Conservation (phyloP, 2,797 vertebrate species). For the Nothura maculosa region DNA sequence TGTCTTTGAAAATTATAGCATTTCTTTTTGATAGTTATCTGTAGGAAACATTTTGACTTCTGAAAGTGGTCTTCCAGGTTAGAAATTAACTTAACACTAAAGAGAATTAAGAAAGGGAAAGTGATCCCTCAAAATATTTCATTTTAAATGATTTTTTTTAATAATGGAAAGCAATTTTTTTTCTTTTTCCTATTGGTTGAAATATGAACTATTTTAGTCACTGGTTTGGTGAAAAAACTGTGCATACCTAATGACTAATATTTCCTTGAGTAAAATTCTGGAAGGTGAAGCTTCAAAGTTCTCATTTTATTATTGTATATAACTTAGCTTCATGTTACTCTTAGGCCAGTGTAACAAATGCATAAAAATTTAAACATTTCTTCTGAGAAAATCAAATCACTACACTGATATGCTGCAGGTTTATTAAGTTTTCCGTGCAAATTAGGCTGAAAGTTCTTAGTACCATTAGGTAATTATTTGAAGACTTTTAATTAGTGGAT, state of each 20-base stretch:
- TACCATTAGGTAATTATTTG: neutral
- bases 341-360: neutral
- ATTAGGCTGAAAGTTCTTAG: neutral
- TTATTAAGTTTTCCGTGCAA: neutral
- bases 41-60: conserved; percentile 27
- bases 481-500: neutral
- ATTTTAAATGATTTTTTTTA: neutral
- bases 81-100: neutral
- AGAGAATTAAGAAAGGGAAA: neutral
- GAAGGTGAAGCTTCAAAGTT: neutral
- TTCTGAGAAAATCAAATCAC: neutral
- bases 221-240: neutral
- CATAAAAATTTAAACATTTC: neutral
- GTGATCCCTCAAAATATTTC: neutral
- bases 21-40: conserved; percentile 22
- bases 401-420: neutral
- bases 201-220: neutral
- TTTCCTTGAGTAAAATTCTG: neutral
- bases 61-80: conserved; percentile 12
- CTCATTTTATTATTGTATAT: neutral
- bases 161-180: neutral
- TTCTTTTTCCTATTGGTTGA: neutral
- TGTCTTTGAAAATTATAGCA: conserved; percentile 8
- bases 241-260: neutral
- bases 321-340: neutral